Percentiles rank a stretch among this genome's conserved stretches.
These are phyloP conservation scores for Smittia aterrima DNA, from an alignment of 2,888 invertebrate species.

Conservation along the genomic window DNA sequence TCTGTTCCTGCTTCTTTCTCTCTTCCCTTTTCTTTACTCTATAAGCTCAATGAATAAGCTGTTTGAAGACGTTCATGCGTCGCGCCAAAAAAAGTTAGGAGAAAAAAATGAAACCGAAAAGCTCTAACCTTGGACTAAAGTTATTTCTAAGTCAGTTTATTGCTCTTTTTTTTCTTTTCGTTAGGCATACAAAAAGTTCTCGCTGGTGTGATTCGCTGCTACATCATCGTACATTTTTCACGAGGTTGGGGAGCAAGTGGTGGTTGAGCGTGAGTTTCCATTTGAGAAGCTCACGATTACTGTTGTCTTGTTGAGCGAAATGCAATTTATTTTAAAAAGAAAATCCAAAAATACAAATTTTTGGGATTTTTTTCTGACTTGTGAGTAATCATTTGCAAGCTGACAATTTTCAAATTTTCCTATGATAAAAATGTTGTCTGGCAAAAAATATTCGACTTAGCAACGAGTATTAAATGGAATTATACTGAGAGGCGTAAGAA, in stretches of 20 bases:
- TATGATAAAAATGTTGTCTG: too few species aligned
- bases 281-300: background rate
- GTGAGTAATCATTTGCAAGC: too few species aligned
- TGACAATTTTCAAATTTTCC: too few species aligned
- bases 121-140: constrained; percentile 33
- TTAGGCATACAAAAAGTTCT: background rate
- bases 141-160: constrained; percentile 37
- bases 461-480: too few species aligned
- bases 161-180: constrained; percentile 35
- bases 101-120: background rate
- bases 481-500: too few species aligned
- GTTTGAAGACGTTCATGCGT: constrained; percentile 9
- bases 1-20: background rate
- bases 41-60: background rate
- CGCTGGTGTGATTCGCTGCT: constrained; percentile 18
- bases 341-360: too few species aligned
- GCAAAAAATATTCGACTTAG: too few species aligned
- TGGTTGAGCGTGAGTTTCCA: constrained; percentile 9
- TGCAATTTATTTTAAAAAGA: too few species aligned
- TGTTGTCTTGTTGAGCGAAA: background rate
- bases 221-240: constrained; percentile 6
- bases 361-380: too few species aligned
- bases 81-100: constrained; percentile 22
- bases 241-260: constrained; percentile 7
- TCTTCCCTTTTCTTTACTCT: background rate